phyloP scores from a whole-genome alignment of 2,888 invertebrate species.

The Lissonota sp. region DNA sequence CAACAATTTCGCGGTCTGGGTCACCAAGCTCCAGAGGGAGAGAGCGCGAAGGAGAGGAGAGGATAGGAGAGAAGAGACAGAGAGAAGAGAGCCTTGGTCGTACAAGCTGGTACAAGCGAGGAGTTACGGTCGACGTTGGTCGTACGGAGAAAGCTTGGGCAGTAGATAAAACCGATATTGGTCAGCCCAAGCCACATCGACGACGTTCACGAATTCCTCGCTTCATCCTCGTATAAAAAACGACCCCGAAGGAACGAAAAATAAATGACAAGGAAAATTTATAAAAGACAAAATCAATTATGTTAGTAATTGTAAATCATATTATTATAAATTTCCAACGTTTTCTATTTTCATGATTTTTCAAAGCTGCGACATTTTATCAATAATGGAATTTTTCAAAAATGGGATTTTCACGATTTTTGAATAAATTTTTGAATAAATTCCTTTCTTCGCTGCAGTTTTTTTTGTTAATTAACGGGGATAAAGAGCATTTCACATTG shows the following conservation, averaged over 20 bases:
- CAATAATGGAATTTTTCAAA: too few relatives aligned
- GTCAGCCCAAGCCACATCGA: slow-evolving; percentile 44
- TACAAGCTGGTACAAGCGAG: slow-evolving; percentile 42
- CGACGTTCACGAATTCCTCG: slow-evolving; percentile 25
- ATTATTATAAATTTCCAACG: too few relatives aligned
- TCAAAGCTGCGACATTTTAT: too few relatives aligned
- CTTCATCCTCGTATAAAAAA: slow-evolving; percentile 1
- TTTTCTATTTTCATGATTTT: too few relatives aligned
- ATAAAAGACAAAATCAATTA: too few relatives aligned
- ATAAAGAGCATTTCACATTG: too few relatives aligned
- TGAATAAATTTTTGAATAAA: too few relatives aligned
- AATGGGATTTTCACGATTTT: too few relatives aligned
- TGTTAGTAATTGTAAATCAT: too few relatives aligned
- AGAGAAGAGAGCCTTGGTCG: slow-evolving; percentile 19
- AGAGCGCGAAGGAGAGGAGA: not conserved
- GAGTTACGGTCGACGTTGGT: slow-evolving; percentile 62
- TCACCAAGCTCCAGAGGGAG: slow-evolving; percentile 21
- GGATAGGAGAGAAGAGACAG: slow-evolving; percentile 6
- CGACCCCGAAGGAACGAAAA: slow-evolving; percentile 5
- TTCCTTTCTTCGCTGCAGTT: too few relatives aligned
- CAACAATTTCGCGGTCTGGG: slow-evolving; percentile 55
- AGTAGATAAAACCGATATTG: slow-evolving; percentile 62
- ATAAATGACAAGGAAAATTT: too few relatives aligned
- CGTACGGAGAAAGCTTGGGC: slow-evolving; percentile 49
- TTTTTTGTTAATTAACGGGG: too few relatives aligned